Evolutionary conservation across 2,113 vertebrate genomes (phyloP), one percentile per base, ranked within the genome.

Genomic region (Pterocles orientalis): DNA sequence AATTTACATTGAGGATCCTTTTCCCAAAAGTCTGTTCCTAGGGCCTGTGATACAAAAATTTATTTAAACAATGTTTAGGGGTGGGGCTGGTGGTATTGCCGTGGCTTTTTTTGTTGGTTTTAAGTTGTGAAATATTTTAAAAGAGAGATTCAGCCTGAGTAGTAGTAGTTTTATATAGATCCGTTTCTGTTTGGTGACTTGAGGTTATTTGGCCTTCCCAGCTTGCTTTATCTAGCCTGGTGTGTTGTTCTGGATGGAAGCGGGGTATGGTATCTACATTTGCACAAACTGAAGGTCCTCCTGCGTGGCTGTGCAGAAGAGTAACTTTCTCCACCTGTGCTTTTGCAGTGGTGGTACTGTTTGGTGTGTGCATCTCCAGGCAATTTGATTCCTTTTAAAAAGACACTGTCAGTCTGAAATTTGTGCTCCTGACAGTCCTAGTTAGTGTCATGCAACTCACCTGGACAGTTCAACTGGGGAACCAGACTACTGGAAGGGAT

Each of bases 141-240:
- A 10, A 56, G 50, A 45, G n/a, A 41, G 11, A 26, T 85, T 82
- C 16, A 53, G 14, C 18, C 39, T 13, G 7, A 82, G 6, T 6
- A 51, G 29, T 14, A 65, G 14, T 62, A 28, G 85, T 66, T 90
- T 68, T 25, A 82, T 72, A 33, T 29, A 39, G 65, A 25, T 36
- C 5, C 0, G 1, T 60, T 90, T 87, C 20, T 70, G 0, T 23
- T 24, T 66, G 31, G 51, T 54, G n/a, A 21, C 15, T 56, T 33
- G 2, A 62, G 57, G 23, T 25, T 66, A 1, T 80, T 68, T 92
- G 34, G 65, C 16, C 57, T 26, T 12, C 18, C 39, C 85, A 39
- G 6, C 14, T 92, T 77, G 18, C 23, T 78, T 57, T 75, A 2
- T 15, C 14, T 69, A 4, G 12, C 23, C 72, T 39, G 7, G 6